Conservation (phyloP, 2,888 invertebrate genomes). For the Cryptocephalus moraei region DNA sequence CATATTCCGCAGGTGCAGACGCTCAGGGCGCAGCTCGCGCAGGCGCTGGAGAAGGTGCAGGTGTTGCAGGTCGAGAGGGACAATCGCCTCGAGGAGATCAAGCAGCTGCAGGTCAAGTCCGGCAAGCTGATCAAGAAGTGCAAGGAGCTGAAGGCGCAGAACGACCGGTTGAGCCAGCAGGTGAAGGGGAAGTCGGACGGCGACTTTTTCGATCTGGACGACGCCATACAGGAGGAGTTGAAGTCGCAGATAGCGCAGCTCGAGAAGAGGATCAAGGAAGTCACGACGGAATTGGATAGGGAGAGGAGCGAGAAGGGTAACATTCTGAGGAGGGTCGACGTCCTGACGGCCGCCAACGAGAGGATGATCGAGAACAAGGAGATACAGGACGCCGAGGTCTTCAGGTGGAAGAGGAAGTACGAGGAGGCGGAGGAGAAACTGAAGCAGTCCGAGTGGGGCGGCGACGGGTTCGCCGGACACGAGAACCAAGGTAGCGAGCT, state of each 20-base stretch:
- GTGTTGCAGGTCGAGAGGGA: conserved; percentile 49
- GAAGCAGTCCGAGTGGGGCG: conserved; percentile 45
- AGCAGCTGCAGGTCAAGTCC: conserved; percentile 57
- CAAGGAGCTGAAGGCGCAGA: conserved; percentile 67
- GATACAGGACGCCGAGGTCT: conserved; percentile 65
- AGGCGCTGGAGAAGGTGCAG: conserved; percentile 49
- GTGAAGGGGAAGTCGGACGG: neutral
- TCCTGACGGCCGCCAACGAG: conserved; percentile 65
- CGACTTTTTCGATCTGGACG: conserved; percentile 54
- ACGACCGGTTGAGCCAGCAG: conserved; percentile 42
- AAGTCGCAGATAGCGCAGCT: conserved; percentile 53
- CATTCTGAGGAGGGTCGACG: conserved; percentile 60
- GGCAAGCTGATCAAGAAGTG: conserved; percentile 74
- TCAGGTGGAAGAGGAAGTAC: conserved; percentile 61
- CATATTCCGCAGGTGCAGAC: conserved; percentile 20
- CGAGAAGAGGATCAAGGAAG: conserved; percentile 55
- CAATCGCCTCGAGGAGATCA: conserved; percentile 50
- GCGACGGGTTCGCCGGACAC: conserved; percentile 21
- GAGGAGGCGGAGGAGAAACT: conserved; percentile 60
- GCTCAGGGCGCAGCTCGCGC: conserved; percentile 37
- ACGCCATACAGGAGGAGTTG: conserved; percentile 74
- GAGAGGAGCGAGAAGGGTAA: conserved; percentile 57
- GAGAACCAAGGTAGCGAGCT: neutral
- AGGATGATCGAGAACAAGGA: conserved; percentile 72
- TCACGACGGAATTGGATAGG: conserved; percentile 47